A percentile compares a stretch with the other conserved stretches of the same genome.
Evolutionary conservation across 2,888 invertebrate species (phyloP).

Genomic region (Diloba caeruleocephala): DNA sequence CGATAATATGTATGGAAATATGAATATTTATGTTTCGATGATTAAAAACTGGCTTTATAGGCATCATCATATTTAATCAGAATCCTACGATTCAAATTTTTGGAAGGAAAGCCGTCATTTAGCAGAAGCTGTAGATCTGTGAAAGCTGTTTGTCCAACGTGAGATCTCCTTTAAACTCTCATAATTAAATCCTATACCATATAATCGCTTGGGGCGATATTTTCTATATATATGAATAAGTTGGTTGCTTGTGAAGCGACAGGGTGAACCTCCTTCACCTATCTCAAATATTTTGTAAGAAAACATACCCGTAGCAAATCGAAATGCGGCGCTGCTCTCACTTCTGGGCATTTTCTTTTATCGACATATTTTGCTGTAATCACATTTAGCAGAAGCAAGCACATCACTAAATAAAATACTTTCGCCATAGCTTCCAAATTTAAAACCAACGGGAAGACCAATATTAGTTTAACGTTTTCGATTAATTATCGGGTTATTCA

Average conservation of each 20-base stretch:
- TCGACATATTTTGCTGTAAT: conserved; percentile 80
- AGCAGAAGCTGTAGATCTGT: no score
- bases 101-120: neutral
- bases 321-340: conserved; percentile 94
- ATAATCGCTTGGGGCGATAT: no score
- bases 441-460: neutral
- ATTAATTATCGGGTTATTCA: neutral
- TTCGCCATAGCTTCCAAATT: conserved; percentile 56
- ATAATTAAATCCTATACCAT: no score
- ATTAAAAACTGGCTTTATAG: conserved; percentile 8
- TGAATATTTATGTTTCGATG: conserved; percentile 25
- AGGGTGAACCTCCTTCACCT: no score
- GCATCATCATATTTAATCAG: neutral
- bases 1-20: conserved; percentile 22
- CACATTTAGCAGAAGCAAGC: conserved; percentile 54
- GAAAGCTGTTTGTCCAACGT: no score
- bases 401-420: conserved; percentile 55
- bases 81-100: neutral
- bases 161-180: no score
- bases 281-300: neutral
- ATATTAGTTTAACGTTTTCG: neutral
- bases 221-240: no score
- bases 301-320: conserved; percentile 91
- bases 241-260: no score
- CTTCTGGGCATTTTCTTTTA: conserved; percentile 93